These are phyloP conservation scores for Apamea sordens DNA, from an alignment of 2,888 invertebrate genomes.

Conservation along the genomic window DNA sequence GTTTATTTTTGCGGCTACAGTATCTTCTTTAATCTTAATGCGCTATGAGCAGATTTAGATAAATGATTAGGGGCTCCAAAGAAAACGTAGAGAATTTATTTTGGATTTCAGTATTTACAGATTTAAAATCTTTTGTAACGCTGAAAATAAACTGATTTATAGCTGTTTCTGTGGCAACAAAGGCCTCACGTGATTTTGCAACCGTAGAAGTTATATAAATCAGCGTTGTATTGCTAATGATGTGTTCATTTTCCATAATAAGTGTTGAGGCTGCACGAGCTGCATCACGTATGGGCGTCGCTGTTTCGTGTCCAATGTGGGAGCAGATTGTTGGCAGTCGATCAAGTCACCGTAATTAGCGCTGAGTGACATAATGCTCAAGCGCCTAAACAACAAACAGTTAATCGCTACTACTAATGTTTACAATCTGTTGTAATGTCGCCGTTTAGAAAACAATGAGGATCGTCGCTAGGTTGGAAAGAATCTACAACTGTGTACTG, in stretches of 20 bases:
- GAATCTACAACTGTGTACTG: background rate
- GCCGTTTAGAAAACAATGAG: conserved; percentile 32
- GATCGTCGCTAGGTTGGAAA: background rate
- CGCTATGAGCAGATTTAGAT: conserved; percentile 41
- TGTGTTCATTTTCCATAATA: conserved; percentile 42
- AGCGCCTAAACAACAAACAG: conserved; percentile 66
- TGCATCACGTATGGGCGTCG: conserved; percentile 44
- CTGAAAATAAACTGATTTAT: conserved; percentile 36
- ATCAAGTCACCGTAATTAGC: conserved; percentile 74
- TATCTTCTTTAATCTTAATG: conserved; percentile 50
- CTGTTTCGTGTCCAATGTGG: conserved; percentile 65
- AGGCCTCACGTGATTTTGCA: conserved; percentile 11
- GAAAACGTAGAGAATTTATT: conserved; percentile 24
- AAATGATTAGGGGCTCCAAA: conserved; percentile 24
- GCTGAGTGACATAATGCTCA: conserved; percentile 70
- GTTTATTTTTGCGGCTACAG: conserved; percentile 58
- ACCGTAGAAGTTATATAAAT: conserved; percentile 27
- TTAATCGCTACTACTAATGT: conserved; percentile 62
- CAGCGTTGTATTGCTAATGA: conserved; percentile 18
- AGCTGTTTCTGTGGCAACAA: conserved; percentile 29
- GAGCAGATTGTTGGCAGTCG: conserved; percentile 76
- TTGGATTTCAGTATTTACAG: conserved; percentile 6
- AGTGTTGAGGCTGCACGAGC: conserved; percentile 27
- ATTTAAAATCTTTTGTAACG: conserved; percentile 24
- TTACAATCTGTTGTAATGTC: conserved; percentile 59